Evolutionary conservation across 2,888 invertebrate genomes (phyloP).

Genomic region (Heteromurus nitidus): DNA sequence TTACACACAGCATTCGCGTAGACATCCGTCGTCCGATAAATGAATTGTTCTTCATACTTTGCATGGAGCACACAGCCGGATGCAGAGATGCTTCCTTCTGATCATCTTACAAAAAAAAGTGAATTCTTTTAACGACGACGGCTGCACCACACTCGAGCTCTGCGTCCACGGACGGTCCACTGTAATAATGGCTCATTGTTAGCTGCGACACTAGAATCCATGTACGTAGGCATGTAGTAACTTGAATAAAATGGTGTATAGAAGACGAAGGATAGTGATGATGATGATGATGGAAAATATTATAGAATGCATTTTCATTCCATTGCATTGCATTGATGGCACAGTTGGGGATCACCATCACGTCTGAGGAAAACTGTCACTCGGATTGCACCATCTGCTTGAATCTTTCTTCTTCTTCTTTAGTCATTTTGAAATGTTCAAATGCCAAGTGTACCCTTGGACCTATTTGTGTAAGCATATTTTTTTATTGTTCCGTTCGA

Average conservation of each 20-base stretch:
- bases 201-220: not conserved
- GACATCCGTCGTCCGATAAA: too few species aligned
- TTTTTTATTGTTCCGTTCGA: too few species aligned
- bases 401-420: too few species aligned
- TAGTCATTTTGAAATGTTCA: too few species aligned
- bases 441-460: slow-evolving; percentile 10
- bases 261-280: too few species aligned
- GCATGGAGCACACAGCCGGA: not conserved
- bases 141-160: too few species aligned
- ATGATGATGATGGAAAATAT: slow-evolving; percentile 27
- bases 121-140: slow-evolving; percentile 1
- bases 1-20: slow-evolving; percentile 1
- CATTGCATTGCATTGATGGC: slow-evolving; percentile 54
- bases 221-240: slow-evolving; percentile 17
- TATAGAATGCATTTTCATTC: slow-evolving; percentile 52
- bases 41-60: too few species aligned
- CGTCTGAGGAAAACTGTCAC: slow-evolving; percentile 69
- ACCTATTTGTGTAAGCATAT: not conserved
- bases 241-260: too few species aligned
- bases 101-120: not conserved
- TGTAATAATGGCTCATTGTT: slow-evolving; percentile 48
- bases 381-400: slow-evolving; percentile 63
- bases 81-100: slow-evolving; percentile 5
- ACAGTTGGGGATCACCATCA: slow-evolving; percentile 69
- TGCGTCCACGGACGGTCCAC: too few species aligned